Evolutionary conservation across 2,113 vertebrate species (phyloP), one percentile per base, ranked within the genome.

Genomic region (Pangasianodon hypophthalmus): DNA sequence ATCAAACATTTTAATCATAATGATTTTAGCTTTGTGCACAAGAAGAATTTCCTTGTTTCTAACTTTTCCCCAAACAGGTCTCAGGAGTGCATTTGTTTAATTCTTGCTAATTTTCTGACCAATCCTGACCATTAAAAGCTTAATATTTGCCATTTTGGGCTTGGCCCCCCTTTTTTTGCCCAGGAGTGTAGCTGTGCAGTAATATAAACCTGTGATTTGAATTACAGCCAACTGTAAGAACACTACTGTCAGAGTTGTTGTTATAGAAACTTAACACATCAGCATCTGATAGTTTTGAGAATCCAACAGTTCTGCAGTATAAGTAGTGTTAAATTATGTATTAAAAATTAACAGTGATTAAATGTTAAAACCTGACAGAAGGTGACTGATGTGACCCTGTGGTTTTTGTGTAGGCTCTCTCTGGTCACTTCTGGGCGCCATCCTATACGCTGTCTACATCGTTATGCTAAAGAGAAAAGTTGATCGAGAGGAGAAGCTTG

Each of bases 401-500:
- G n/a, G 41, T n/a, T 71, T 93, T 75, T 92, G 41, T 84, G 3
- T 19, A 99, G 98, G 98, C 88, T 98, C 96, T 85, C 89, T 99
- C 90, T 99, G 98, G 98, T 98, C 98, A 2, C 95, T 99, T 91
- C 96, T 96, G n/a, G 98, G 98, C 90, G 98, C 98, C 46, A 92
- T 97, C 90, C 95, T 99, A 0, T 99, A 99, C 77, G 98, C 98
- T 16, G 94, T 99, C 91, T 99, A 99, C 93, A 98, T 99, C 67
- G 98, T 99, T 52, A 98, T 99, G 97, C 98, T 99, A 93, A 99
- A 99, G 93, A 97, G 98, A 93, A 97, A 98, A 92, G 97, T 99
- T 90, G 98, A 99, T 88, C 96, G 98, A 92, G 98, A 99, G 95
- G 98, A 99, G 91, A 98, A 97, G 91, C 96, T 99, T 14, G 98